These are phyloP conservation scores for Lampris incognitus DNA, from an alignment of 2,113 vertebrate species.

Conservation along the genomic window DNA sequence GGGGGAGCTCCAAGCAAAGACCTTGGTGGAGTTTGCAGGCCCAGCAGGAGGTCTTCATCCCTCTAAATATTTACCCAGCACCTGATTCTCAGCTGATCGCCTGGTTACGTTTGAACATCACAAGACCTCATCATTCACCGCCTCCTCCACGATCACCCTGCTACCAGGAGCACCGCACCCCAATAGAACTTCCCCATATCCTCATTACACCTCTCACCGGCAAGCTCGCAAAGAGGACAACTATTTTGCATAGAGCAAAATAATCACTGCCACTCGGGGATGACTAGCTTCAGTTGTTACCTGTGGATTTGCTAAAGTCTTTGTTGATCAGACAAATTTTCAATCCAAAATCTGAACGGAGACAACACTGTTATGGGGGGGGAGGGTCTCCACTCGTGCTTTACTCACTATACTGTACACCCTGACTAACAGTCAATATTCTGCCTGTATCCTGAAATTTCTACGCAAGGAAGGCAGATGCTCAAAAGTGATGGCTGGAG, in stretches of 20 bases:
- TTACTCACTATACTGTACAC: background rate
- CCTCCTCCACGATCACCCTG: constrained; percentile 2
- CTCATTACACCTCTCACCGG: constrained; percentile 12
- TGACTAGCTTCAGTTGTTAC: constrained; percentile 30
- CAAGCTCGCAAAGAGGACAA: constrained; percentile 26
- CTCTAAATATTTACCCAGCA: constrained; percentile 66
- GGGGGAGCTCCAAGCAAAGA: constrained; percentile 5
- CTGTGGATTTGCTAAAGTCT: constrained; percentile 38
- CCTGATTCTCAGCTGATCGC: constrained; percentile 74
- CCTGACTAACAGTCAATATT: constrained; percentile 13
- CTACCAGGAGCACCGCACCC: constrained; percentile 13
- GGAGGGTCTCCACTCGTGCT: background rate
- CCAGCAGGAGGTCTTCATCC: constrained; percentile 62
- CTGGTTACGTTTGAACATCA: constrained; percentile 61
- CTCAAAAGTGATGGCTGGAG: constrained; percentile 3
- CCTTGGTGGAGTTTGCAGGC: background rate
- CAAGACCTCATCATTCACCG: constrained; percentile 57
- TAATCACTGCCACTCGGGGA: constrained; percentile 35
- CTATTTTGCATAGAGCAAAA: constrained; percentile 24
- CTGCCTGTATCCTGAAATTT: background rate
- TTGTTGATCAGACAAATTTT: constrained; percentile 50
- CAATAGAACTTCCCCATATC: constrained; percentile 14
- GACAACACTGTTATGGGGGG: constrained; percentile 4
- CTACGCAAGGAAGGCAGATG: background rate
- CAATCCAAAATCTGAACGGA: constrained; percentile 26